Base-by-base conservation (phyloP, 2,888 invertebrate species). In the Drosophila ustulata region DNA sequence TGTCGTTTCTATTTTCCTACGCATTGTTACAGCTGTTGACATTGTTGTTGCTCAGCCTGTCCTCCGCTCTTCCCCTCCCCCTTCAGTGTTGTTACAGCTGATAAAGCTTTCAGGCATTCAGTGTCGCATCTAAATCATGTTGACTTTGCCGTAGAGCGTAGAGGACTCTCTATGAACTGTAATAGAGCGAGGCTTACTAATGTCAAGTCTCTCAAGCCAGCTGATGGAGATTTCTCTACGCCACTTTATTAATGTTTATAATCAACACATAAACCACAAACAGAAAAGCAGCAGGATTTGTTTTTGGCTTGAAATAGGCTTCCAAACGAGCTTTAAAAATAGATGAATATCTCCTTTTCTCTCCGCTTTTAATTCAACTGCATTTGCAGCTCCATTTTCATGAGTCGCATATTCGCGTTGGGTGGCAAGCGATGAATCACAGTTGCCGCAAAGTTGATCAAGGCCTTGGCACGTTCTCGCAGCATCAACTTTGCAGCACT, bases 81-180 rank as follows among this genome's bases (percentile, higher is more conserved):
- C 18, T 11, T 32, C 18, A n/a, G 51, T 80, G 75, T 73, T 86
- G 81, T 76, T 87, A 59, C 84, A 78, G 81, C 84, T 78, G 87
- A 78, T 79, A 66, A 78, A 83, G 84, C 71, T 74, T 62, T 74
- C 76, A 56, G 68, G 80, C 71, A 66, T 64, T 67, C 72, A 75
- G 59, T 71, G 73, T 75, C 63, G 69, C 81, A 64, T 70, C 83
- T 70, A 67, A 78, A 59, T 76, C 82, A 70, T 66, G 69, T 74
- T 74, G 84, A 56, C 83, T 71, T 75, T 66, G 25, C 45, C 4
- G 18, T 18, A 30, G 6, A 52, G 26, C 58, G 47, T 58, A 49
- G 11, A n/a, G 41, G 26, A 46, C 51, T n/a, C 28, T n/a, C 13
- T 30, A 41, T 23, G 30, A 41, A 43, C 50, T 9, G 39, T 51